Evolutionary conservation across 2,888 invertebrate species (phyloP).

Genomic region (Galerucella pusilla): DNA sequence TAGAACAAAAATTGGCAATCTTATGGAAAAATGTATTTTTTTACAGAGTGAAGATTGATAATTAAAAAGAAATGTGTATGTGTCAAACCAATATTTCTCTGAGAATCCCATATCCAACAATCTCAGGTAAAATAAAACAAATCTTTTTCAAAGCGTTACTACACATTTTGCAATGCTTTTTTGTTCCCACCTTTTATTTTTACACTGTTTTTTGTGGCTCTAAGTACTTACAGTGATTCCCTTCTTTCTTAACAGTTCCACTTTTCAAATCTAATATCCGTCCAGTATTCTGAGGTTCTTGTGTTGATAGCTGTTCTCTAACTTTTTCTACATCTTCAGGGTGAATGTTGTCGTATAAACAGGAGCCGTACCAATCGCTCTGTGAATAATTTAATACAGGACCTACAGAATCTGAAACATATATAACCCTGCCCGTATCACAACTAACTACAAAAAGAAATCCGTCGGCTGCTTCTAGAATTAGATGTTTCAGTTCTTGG

Average conservation of each 20-base stretch:
- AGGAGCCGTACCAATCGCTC: conserved; percentile 97
- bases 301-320: conserved; percentile 95
- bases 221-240: conserved; percentile 88
- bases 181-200: neutral
- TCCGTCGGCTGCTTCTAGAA: conserved; percentile 98
- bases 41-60: no score
- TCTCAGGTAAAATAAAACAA: no score
- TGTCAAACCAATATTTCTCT: no score
- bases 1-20: conserved; percentile 59
- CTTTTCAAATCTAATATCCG: conserved; percentile 97
- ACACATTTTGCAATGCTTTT: no score
- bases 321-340: conserved; percentile 98
- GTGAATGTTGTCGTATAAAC: conserved; percentile 95
- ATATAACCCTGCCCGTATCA: conserved; percentile 96
- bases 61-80: no score
- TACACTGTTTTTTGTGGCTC: neutral
- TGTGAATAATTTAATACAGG: conserved; percentile 97
- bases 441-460: conserved; percentile 97
- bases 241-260: conserved; percentile 98
- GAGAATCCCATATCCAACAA: no score
- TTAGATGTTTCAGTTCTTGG: conserved; percentile 98
- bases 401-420: conserved; percentile 98
- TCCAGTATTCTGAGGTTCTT: conserved; percentile 95
- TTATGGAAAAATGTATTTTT: no score
- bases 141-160: no score